Base-by-base conservation (phyloP, 2,797 vertebrate species). In the Catharus ustulatus region DNA sequence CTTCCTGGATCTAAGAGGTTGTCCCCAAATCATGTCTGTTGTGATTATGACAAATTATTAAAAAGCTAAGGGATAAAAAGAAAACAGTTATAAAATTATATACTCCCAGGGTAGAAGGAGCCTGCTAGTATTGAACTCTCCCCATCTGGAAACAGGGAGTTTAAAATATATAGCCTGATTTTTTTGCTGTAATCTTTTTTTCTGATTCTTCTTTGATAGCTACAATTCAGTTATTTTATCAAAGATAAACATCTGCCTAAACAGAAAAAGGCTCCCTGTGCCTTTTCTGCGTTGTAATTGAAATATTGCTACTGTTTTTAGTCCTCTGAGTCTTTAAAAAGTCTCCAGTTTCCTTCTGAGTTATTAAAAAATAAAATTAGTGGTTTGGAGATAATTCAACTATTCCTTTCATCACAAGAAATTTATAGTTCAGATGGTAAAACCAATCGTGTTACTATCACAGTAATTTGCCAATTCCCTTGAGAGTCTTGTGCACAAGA, bases 331-430 rank as follows among this genome's bases (percentile, higher is more conserved):
- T 4, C 13, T 75, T 75, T 82, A 43, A 79, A 79, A 73, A 32
- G 1, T 46, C 30, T 92, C 22, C 13, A 46, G 4, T 59, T 94
- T 84, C 36, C 9, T 91, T 87, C 21, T 43, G 15, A 79, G 12
- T 51, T 87, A 92, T 51, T 73, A 69, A 76, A 81, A 80, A 87
- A 45, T 7, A 62, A 68, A 94, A 82, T 22, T 24, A 68, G 14
- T 75, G 5, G 1, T 88, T 90, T 76, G 48, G 51, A 92, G 24
- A 69, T 55, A 79, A 73, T 69, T 87, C 18, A 80, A 3, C 11
- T 66, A 10, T 83, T 90, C 29, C 32, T 24, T 76, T 29, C 20
- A 58, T 76, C 22, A 48, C 66, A 59, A 79, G 2, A 82, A 69
- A 66, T 83, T 63, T 85, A 42, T 46, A 51, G 17, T 79, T 93